phyloP scores from a whole-genome alignment of 2,113 vertebrate genomes.

The Smithornis capensis region DNA sequence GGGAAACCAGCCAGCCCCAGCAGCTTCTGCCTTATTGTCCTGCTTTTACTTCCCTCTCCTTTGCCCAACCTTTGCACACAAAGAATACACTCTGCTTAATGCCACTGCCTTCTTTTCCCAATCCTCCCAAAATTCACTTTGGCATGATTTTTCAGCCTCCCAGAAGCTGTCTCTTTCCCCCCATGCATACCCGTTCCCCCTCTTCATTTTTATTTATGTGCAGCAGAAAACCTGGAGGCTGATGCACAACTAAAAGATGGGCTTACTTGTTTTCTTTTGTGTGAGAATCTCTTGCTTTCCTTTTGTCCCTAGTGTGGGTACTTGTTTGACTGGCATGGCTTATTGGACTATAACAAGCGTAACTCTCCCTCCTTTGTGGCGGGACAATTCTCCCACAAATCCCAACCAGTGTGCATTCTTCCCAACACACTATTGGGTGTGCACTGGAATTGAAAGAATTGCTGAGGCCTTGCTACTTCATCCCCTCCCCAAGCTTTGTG shows the following conservation, averaged over 20 bases:
- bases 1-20: neutral
- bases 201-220: slow-evolving; percentile 85
- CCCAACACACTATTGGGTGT: slow-evolving; percentile 93
- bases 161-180: slow-evolving; percentile 90
- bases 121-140: neutral
- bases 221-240: slow-evolving; percentile 90
- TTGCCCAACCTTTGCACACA: neutral
- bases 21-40: neutral
- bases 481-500: slow-evolving; percentile 84
- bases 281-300: slow-evolving; percentile 93
- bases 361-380: slow-evolving; percentile 92
- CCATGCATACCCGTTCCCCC: neutral
- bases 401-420: slow-evolving; percentile 95
- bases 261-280: slow-evolving; percentile 99
- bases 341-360: slow-evolving; percentile 99
- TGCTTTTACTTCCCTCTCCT: neutral
- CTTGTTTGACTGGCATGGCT: slow-evolving; percentile 99
- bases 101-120: neutral
- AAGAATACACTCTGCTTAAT: neutral
- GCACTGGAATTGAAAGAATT: slow-evolving; percentile 93
- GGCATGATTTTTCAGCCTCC: slow-evolving; percentile 61
- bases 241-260: slow-evolving; percentile 98
- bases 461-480: slow-evolving; percentile 80
- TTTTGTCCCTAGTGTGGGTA: slow-evolving; percentile 88
- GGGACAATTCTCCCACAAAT: slow-evolving; percentile 99